A percentile compares a stretch with the other conserved stretches of the same genome.
Evolutionary conservation across 2,888 invertebrate genomes (phyloP).

Genomic region (Homarus gammarus): DNA sequence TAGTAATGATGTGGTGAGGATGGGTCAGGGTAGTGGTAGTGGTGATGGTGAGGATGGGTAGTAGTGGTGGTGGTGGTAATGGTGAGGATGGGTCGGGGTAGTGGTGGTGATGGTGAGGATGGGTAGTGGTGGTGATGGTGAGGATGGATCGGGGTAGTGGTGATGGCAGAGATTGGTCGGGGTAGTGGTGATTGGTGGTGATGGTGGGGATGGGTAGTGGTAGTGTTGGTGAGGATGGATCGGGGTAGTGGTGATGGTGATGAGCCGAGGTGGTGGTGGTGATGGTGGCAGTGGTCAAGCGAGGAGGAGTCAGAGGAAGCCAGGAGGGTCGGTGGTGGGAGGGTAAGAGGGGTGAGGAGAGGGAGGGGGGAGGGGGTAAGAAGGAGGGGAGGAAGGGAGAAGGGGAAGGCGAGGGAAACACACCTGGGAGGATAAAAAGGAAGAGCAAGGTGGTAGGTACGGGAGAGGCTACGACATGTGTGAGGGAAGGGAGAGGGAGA

Average conservation of each 20-base stretch:
- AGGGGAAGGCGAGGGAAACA: not conserved
- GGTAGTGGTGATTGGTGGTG: too few relatives aligned
- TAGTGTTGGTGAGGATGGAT: not conserved
- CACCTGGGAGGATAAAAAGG: conserved; percentile 5
- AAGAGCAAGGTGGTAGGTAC: not conserved
- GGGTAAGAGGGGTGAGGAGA: not conserved
- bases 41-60: too few relatives aligned
- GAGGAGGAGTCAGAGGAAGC: not conserved
- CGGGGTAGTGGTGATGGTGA: not conserved
- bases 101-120: too few relatives aligned
- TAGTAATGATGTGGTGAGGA: too few relatives aligned
- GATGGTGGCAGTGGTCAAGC: not conserved
- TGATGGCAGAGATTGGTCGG: too few relatives aligned
- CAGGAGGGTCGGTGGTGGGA: not conserved
- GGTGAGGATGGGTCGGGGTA: too few relatives aligned
- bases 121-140: too few relatives aligned
- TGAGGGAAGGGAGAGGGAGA: not conserved
- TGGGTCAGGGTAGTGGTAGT: too few relatives aligned
- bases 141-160: too few relatives aligned
- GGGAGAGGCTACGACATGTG: not conserved
- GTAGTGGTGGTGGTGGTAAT: too few relatives aligned
- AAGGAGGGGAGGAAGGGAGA: not conserved
- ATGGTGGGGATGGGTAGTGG: too few relatives aligned
- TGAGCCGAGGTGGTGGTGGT: not conserved
- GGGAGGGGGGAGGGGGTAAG: not conserved